Base-by-base conservation (phyloP, 2,797 vertebrate genomes). In the Pangasius mekongensis region DNA sequence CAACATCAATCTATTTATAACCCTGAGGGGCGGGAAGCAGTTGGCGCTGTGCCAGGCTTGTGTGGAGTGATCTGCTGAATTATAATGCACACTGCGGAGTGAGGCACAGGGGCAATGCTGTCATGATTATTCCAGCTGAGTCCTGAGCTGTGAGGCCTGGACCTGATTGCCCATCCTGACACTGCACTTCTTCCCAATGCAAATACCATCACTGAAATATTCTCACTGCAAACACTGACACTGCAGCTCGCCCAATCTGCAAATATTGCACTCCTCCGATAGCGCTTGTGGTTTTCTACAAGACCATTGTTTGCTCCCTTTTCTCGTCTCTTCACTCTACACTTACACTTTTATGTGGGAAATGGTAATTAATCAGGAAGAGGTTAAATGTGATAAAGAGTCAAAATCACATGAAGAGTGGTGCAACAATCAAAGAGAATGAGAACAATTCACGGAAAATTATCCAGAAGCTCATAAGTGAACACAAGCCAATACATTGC, bases 121-220 rank as follows among this genome's bases (percentile, higher is more conserved):
- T 94, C 94, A 94, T 92, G 92, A 95, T 94, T 94, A 94, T 95
- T 95, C 74, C 49, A 58, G 78, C 49, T 83, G 88, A 87, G 83
- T 52, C 47, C 76, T 30, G 74, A 87, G 81, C 64, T 43, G 80
- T 66, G 58, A 89, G 60, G 36, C 58, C 89, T 91, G 52, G 92
- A 94, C 93, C 93, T 92, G 89, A 71, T 88, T 83, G 93, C 49
- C 87, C 76, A 94, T 92, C 94, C 95, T 95, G 95, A 95, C 95
- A 87, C 93, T 92, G 95, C 94, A 94, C 90, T 95, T 92, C 89
- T 87, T 67, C 74, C 52, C 27, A 47, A 39, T 43, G 88, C 67
- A 86, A 83, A 85, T 52, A 36, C 60, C 56, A 84, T 43, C 94
- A 85, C 93, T 92, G 93, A 94, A 94, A 52, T 64, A 73, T 60